Conservation (phyloP, 1,140 invertebrate species). For the Rhizoglyphus robini region DNA sequence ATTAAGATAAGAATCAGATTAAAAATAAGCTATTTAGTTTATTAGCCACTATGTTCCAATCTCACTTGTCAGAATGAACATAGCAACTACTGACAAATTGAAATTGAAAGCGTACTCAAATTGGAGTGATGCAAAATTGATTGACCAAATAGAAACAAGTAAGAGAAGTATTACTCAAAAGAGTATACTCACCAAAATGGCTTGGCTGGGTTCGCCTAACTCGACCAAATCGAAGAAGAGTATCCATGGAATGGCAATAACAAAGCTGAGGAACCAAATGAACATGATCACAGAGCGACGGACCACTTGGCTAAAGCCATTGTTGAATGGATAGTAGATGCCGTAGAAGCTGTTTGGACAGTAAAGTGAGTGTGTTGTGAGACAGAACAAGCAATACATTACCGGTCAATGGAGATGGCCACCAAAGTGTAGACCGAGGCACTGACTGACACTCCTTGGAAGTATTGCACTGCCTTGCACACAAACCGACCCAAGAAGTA, state of each 20-base stretch:
- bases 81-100: no score
- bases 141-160: neutral
- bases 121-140: neutral
- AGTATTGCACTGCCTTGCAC: slow-evolving; percentile 84
- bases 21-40: no score
- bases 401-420: slow-evolving; percentile 85
- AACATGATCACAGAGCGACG: slow-evolving; percentile 71
- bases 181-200: slow-evolving; percentile 4
- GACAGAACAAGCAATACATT: slow-evolving; percentile 24
- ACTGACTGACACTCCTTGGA: slow-evolving; percentile 83
- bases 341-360: slow-evolving; percentile 88
- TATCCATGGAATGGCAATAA: slow-evolving; percentile 75
- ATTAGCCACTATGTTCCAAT: no score
- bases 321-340: slow-evolving; percentile 82
- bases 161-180: neutral
- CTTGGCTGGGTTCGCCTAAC: neutral
- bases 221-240: slow-evolving; percentile 61
- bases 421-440: slow-evolving; percentile 86
- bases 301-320: slow-evolving; percentile 70
- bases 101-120: no score
- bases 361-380: no score
- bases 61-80: no score
- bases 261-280: slow-evolving; percentile 73
- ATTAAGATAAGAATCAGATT: no score
- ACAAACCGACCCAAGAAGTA: slow-evolving; percentile 83